Base-by-base conservation (phyloP, 2,797 vertebrate species). In the Spinibarbus caldwelli region DNA sequence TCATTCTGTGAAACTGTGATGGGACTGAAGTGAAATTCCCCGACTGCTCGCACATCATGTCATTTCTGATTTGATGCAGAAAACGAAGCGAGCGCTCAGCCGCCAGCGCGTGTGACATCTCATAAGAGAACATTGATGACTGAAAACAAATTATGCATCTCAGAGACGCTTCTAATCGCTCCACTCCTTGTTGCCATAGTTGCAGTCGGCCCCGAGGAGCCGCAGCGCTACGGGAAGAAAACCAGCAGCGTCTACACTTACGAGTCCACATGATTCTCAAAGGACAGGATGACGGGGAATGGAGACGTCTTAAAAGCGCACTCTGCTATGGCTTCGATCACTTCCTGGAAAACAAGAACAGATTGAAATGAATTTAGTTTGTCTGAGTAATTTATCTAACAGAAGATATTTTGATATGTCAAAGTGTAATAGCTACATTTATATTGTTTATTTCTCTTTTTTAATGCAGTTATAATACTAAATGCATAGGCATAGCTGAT, bases 281-380 rank as follows among this genome's bases (percentile, higher is more conserved):
- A 97, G 49, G 97, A 97, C 82, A 97, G 95, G 75, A 97, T 96
- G 88, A 97, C 95, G n/a, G 97, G 97, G 72, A 96, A 97, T 45
- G 96, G 96, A 0, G 97, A 99, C 0, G 97, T 99, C 95, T 99
- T 99, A 94, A 99, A 99, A 31, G 98, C 98, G 78, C 97, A 99
- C 78, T 99, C 98, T 66, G 97, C 93, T 78, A 97, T 97, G 72
- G 94, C 94, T 94, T 96, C 95, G 88, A 97, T 97, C n/a, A 97
- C 95, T 93, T 96, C 94, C 95, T 96, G 87, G 82, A 87, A 82
- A 70, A 67, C 26, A 62, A 67, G 26, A 85, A 78, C 4, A 70
- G 6, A 76, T 31, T 76, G 7, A 54, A 43, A 64, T 41, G 12
- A 64, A 29, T 23, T 38, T 47, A 57, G 29, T 31, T 17, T 11